Evolutionary conservation across 2,797 vertebrate genomes (phyloP).

Genomic region (Geotrypetes seraphini): DNA sequence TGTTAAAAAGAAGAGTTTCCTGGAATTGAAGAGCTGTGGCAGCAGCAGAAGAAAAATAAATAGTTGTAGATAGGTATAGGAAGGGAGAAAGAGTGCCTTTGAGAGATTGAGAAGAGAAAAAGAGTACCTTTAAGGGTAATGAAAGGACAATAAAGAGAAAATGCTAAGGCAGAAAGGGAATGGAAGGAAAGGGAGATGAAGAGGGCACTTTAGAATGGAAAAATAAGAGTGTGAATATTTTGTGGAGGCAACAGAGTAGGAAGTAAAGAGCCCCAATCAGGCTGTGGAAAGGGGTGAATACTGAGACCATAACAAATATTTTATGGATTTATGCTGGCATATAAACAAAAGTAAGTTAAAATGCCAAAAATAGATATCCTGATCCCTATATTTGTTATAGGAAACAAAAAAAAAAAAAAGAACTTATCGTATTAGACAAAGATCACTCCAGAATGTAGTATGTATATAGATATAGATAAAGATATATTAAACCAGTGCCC

Average conservation of each 20-base stretch:
- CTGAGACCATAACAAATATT: no score
- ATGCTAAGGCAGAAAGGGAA: not conserved
- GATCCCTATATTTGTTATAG: not conserved
- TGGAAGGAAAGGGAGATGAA: no score
- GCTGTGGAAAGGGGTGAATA: not conserved
- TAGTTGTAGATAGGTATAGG: no score
- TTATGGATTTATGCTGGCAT: no score
- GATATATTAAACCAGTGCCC: constrained; percentile 4
- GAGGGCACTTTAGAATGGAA: not conserved
- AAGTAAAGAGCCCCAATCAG: not conserved
- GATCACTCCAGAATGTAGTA: constrained; percentile 7
- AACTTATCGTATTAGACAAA: constrained; percentile 1
- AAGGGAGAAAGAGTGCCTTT: not conserved
- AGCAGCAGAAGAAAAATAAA: no score
- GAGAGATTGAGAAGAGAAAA: not conserved
- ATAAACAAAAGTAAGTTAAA: no score
- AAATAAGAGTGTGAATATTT: not conserved
- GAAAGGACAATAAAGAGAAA: no score
- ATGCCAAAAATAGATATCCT: no score
- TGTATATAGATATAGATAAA: no score
- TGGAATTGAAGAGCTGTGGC: no score
- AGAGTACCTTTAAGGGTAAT: no score
- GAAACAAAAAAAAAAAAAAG: constrained; percentile 3
- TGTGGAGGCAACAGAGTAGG: not conserved
- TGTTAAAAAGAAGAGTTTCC: no score